These are phyloP conservation scores for Eupristina koningsbergeri DNA, from an alignment of 1,140 invertebrate species.

Conservation along the genomic window DNA sequence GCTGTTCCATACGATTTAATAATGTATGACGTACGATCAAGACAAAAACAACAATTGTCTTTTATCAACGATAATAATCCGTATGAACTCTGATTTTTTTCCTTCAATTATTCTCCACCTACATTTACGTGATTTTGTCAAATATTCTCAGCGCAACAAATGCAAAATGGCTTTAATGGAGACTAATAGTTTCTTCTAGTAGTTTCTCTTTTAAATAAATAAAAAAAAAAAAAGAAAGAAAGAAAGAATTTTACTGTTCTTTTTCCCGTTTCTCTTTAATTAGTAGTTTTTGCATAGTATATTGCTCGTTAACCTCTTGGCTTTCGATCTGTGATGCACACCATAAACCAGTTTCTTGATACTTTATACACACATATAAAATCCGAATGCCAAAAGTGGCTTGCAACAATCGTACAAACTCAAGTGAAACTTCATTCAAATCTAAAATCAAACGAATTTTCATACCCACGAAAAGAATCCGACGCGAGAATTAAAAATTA, in stretches of 20 bases:
- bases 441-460: too few relatives aligned
- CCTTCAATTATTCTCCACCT: not conserved
- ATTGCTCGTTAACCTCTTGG: constrained; percentile 12
- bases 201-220: not conserved
- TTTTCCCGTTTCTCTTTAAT: constrained; percentile 46
- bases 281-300: constrained; percentile 33
- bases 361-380: not conserved
- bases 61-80: not conserved
- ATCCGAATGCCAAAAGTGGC: not conserved
- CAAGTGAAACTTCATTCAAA: too few relatives aligned
- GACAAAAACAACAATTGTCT: not conserved
- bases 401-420: not conserved
- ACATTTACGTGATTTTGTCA: not conserved
- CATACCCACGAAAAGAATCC: not conserved
- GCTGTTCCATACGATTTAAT: too few relatives aligned
- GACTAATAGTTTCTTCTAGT: not conserved
- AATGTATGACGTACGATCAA: too few relatives aligned
- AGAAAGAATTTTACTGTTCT: not conserved
- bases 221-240: not conserved
- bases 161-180: not conserved
- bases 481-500: too few relatives aligned
- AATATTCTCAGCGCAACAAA: not conserved
- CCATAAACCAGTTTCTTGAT: constrained; percentile 1
- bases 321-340: not conserved
- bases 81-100: not conserved